phyloP scores from a whole-genome alignment of 1,140 invertebrate genomes.

The Nylanderia fulva region DNA sequence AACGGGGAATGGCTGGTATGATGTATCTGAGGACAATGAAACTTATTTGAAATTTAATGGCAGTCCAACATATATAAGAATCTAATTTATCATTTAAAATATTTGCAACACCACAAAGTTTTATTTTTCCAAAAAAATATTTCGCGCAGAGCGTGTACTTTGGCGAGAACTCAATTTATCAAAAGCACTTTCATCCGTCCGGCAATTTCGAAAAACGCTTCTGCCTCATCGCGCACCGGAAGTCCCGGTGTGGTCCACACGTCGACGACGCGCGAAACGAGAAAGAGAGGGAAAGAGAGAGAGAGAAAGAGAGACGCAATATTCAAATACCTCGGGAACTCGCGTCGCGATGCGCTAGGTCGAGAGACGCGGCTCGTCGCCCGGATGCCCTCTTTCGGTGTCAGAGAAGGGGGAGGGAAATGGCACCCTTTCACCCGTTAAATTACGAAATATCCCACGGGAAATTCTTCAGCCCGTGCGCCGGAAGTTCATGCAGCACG shows the following conservation, averaged over 20 bases:
- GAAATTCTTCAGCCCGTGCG: slow-evolving; percentile 73
- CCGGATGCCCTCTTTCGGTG: slow-evolving; percentile 23
- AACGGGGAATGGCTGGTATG: not conserved
- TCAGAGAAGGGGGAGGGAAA: not conserved
- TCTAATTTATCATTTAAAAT: slow-evolving; percentile 8
- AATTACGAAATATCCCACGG: slow-evolving; percentile 79
- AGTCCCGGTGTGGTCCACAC: not conserved
- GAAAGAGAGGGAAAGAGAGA: not conserved
- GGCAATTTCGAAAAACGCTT: not conserved
- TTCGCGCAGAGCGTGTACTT: not conserved
- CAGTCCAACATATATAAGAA: not conserved
- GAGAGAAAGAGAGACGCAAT: not conserved
- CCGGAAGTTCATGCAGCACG: slow-evolving; percentile 62
- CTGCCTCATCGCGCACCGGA: slow-evolving; percentile 6
- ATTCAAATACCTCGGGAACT: slow-evolving; percentile 33
- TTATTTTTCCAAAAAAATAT: not conserved
- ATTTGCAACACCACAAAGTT: not conserved
- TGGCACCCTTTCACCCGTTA: slow-evolving; percentile 72
- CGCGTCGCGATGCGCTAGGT: slow-evolving; percentile 13
- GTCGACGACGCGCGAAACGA: not conserved
- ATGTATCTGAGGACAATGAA: no score
- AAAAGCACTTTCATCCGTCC: slow-evolving; percentile 7
- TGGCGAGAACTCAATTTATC: slow-evolving; percentile 4
- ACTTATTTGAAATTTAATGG: slow-evolving; percentile 11
- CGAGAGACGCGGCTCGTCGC: slow-evolving; percentile 32